Base-by-base conservation (phyloP, 1,140 invertebrate species). In the Holotrichia oblita region DNA sequence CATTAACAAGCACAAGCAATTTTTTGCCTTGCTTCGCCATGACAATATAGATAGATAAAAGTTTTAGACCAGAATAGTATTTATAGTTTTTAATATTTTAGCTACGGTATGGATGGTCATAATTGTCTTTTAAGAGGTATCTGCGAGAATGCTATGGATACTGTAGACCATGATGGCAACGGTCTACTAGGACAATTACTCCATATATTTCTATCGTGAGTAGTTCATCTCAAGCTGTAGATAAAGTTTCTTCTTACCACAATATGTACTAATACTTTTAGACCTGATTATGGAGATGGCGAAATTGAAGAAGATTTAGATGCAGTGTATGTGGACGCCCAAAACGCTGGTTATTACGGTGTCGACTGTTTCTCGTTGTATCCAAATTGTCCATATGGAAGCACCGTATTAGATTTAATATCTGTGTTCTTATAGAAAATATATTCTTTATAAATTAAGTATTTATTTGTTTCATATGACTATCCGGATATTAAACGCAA, bases 121-220 rank as follows among this genome's bases (percentile, higher is more conserved):
- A 88, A 91, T 73, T 95, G 94, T 83, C 87, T 94, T 40, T 84
- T 94, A 80, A 89, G 92, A 59, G 91, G 91, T 20, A 93, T 95
- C 77, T 95, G 94, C 82, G 93, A 95, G 83, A 91, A 93, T 7
- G 93, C 93, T 0, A 90, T 92, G 83, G 90, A 90, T 79, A 91
- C 92, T 0, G 83, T 92, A 3, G 84, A 89, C 73, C 88, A 91
- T 78, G 88, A 90, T 81, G 80, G 81, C 9, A 90, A 89, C 82
- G 90, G 90, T 14, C 84, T 93, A 3, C 84, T 93, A 27, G 91
- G 91, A 55, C 91, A 93, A 86, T 85, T 93, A 69, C 81, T 94
- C 61, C 91, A 94, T 83, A 89, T 93, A 75, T 83, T 93, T 79
- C 85, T 94, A 76, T 93, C 92, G 93, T 94, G 88, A 91, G 91